These are phyloP conservation scores for Motacilla alba DNA, from an alignment of 2,113 vertebrate species.

Conservation along the genomic window DNA sequence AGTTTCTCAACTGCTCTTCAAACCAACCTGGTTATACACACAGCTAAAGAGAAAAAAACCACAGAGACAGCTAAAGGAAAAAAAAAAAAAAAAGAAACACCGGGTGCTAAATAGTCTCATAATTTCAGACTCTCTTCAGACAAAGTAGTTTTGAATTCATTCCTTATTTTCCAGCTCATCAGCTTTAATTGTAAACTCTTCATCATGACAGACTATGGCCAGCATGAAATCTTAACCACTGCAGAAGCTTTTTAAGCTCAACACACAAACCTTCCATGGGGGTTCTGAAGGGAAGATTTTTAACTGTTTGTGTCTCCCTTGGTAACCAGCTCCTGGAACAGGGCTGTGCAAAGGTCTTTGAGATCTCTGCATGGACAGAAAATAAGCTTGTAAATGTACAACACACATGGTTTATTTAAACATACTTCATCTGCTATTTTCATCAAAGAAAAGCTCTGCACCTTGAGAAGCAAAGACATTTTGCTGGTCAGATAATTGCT, in stretches of 20 bases:
- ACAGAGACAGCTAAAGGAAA: neutral
- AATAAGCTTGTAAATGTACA: neutral
- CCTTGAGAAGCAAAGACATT: neutral
- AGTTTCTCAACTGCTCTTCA: neutral
- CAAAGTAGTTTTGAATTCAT: neutral
- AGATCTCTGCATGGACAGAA: neutral
- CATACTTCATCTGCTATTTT: neutral
- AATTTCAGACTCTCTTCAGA: neutral
- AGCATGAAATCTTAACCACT: neutral
- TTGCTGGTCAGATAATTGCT: neutral
- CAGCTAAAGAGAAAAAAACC: too few relatives aligned
- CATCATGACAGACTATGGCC: neutral
- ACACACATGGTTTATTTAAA: neutral
- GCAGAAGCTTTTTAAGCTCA: neutral
- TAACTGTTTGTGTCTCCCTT: neutral
- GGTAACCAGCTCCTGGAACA: neutral
- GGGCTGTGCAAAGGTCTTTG: neutral
- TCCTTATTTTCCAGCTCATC: slow-evolving; percentile 45
- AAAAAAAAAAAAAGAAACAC: neutral
- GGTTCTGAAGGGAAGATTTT: neutral
- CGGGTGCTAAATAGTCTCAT: neutral
- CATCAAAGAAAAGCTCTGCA: neutral
- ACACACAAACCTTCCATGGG: neutral
- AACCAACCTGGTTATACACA: neutral
- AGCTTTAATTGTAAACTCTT: slow-evolving; percentile 37